These are phyloP conservation scores for Prenolepis imparis DNA, from an alignment of 2,888 invertebrate genomes.

Conservation along the genomic window DNA sequence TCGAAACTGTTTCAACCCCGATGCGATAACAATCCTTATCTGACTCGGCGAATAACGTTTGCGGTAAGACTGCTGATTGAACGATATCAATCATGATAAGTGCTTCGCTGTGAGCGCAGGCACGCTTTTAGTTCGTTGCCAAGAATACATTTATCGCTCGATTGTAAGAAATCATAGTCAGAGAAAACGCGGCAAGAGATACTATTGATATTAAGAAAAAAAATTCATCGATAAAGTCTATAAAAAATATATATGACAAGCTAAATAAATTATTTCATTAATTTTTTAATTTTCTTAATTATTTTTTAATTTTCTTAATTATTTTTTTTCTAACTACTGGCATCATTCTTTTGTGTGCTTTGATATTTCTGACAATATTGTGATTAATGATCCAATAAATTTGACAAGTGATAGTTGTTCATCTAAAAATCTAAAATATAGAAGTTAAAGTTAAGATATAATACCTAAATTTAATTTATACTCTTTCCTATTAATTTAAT, in stretches of 20 bases:
- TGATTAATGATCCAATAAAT: neutral
- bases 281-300: too few relatives aligned
- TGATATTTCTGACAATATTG: neutral
- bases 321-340: neutral
- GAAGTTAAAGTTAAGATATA: neutral
- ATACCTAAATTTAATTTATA: neutral
- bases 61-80: constrained; percentile 27
- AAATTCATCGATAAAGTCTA: neutral
- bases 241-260: neutral
- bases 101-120: too few relatives aligned
- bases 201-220: neutral
- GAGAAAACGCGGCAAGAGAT: neutral
- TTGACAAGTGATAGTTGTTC: neutral
- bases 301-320: too few relatives aligned
- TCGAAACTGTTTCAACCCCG: constrained; percentile 10
- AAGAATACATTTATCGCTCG: constrained; percentile 26
- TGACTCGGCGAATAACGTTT: constrained; percentile 20
- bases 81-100: constrained; percentile 8
- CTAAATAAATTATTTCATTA: neutral
- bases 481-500: neutral
- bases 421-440: neutral
- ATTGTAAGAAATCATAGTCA: neutral
- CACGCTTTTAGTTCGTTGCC: constrained; percentile 5
- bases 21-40: constrained; percentile 42
- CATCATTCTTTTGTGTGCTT: neutral